Percentiles rank a stretch among this genome's conserved stretches.
These are phyloP conservation scores for Patella pellucida DNA, from an alignment of 2,888 invertebrate species.

Conservation along the genomic window DNA sequence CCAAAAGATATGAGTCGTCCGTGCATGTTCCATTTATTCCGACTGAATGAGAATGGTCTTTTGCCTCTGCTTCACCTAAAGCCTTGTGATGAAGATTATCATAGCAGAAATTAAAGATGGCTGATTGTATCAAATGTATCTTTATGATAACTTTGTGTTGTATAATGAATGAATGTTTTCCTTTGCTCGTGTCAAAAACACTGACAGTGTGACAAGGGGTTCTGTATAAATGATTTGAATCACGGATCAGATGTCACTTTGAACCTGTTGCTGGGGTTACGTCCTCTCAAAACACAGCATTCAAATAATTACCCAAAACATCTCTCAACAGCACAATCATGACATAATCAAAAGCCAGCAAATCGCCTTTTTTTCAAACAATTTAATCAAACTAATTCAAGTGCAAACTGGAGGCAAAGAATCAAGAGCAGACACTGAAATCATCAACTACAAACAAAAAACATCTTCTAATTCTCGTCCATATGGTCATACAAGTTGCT, in stretches of 20 bases:
- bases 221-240: neutral
- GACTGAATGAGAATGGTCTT: no score
- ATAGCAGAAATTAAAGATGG: no score
- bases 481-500: neutral
- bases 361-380: neutral
- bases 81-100: no score
- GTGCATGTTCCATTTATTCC: no score
- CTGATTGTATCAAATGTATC: conserved; percentile 4
- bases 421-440: neutral
- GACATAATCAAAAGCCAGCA: neutral
- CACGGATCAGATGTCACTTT: conserved; percentile 1
- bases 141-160: conserved; percentile 7
- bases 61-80: no score
- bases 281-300: neutral
- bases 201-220: conserved; percentile 10
- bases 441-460: neutral
- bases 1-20: no score
- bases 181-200: conserved; percentile 7
- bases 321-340: neutral
- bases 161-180: conserved; percentile 8
- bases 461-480: neutral
- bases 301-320: conserved; percentile 10
- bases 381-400: conserved; percentile 1
- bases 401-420: neutral
- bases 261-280: neutral